Base-by-base conservation (phyloP, 2,113 vertebrate genomes). In the Takifugu bimaculatus region DNA sequence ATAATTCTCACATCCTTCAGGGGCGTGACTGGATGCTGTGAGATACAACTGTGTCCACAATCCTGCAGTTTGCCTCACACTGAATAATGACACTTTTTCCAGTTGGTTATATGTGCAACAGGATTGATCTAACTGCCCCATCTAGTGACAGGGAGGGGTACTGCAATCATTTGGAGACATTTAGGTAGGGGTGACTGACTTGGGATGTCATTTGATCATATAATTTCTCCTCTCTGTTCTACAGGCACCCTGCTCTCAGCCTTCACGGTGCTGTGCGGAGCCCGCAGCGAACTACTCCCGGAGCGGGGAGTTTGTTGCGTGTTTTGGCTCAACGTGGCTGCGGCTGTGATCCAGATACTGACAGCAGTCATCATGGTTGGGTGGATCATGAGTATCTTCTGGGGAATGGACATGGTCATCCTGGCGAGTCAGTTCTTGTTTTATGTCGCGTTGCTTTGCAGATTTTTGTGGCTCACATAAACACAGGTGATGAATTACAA, bases 331-430 rank as follows among this genome's bases (percentile, higher is more conserved):
- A 99, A 99, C 81, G 91, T 99, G 5, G 96, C 96, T 0, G 97
- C 97, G 0, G 97, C 97, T 10, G 89, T 98, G 75, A 96, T 99
- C 85, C 97, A 99, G 91, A 92, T 97, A 68, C 90, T 96, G 75
- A 99, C 97, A 0, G 97, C 97, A 1, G 92, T 99, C 0, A 94
- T 98, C 78, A 97, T 99, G 95, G 97, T 99, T 55, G 97, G 97
- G 57, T 99, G 97, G 97, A 97, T 99, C 88, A 98, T 99, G 96
- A 99, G 97, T 83, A 99, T 99, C 91, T 99, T 99, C 74, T 99
- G 97, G 97, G 97, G 97, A 48, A 99, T 99, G 97, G 97, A 99
- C 89, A 99, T 98, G 97, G 97, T 99, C 88, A 98, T 98, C 68
- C 92, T 99, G 0, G 95, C 97, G 82, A 99, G 97, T 99, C 88